A percentile compares a stretch with the other conserved stretches of the same genome.
phyloP scores from a whole-genome alignment of 2,888 invertebrate genomes.

The Panopea generosa region DNA sequence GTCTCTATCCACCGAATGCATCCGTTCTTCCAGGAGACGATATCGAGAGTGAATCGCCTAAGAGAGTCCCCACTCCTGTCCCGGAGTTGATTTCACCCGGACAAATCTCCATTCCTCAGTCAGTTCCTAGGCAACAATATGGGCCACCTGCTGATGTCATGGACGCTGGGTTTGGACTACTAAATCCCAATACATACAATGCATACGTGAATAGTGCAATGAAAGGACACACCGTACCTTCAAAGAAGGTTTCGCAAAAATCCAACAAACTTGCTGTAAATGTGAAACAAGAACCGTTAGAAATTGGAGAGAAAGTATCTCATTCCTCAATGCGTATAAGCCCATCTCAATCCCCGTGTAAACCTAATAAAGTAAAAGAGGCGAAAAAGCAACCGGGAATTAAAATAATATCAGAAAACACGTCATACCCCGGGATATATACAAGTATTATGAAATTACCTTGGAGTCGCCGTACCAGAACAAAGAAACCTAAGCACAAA shows the following conservation, averaged over 20 bases:
- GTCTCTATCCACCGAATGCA: slow-evolving; percentile 42
- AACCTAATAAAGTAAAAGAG: slow-evolving; percentile 18
- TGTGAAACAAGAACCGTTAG: not conserved
- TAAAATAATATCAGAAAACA: slow-evolving; percentile 78
- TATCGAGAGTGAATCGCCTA: slow-evolving; percentile 31
- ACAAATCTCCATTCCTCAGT: slow-evolving; percentile 26
- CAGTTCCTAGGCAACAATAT: slow-evolving; percentile 17
- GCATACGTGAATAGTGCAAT: slow-evolving; percentile 22
- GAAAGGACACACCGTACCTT: slow-evolving; percentile 9
- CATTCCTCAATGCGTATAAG: not conserved
- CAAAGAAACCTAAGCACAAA: slow-evolving; percentile 66
- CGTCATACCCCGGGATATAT: slow-evolving; percentile 76
- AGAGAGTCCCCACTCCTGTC: slow-evolving; percentile 35
- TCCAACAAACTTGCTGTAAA: not conserved
- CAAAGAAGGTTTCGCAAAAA: not conserved
- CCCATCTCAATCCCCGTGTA: not conserved
- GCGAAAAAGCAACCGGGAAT: slow-evolving; percentile 69
- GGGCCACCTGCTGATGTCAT: slow-evolving; percentile 15
- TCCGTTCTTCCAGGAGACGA: slow-evolving; percentile 34
- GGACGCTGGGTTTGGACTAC: slow-evolving; percentile 14
- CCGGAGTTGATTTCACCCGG: slow-evolving; percentile 49
- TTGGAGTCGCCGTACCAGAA: slow-evolving; percentile 77
- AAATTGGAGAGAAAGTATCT: not conserved
- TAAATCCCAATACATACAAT: slow-evolving; percentile 33
- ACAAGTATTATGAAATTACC: slow-evolving; percentile 80